phyloP scores from a whole-genome alignment of 2,888 invertebrate species.

The Lamellibrachia columna region DNA sequence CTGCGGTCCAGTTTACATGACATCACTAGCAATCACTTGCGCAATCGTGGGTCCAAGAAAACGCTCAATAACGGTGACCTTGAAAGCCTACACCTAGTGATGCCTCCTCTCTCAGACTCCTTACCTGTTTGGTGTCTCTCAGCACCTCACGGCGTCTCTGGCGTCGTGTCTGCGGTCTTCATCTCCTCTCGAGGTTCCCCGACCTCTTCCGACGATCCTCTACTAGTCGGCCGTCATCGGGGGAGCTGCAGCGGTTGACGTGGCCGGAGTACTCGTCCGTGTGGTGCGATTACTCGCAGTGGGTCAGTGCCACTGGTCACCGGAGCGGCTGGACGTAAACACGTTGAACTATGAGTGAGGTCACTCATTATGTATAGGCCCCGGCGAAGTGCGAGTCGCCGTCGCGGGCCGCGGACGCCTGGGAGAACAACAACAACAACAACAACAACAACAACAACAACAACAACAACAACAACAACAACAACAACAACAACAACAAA shows the following conservation, averaged over 20 bases:
- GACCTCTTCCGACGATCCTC: neutral
- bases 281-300: neutral
- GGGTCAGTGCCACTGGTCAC: constrained; percentile 16
- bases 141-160: neutral
- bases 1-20: neutral
- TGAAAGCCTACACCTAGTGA: neutral
- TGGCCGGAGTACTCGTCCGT: neutral
- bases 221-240: neutral
- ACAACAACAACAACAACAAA: neutral
- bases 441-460: neutral
- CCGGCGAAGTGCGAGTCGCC: constrained; percentile 2
- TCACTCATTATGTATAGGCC: constrained; percentile 16
- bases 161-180: neutral
- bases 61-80: neutral
- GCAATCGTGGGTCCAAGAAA: neutral
- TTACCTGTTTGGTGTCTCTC: neutral
- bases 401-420: neutral
- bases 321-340: constrained; percentile 7
- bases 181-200: neutral
- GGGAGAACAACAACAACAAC: neutral
- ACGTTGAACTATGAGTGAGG: constrained; percentile 6
- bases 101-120: neutral
- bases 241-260: neutral
- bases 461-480: neutral
- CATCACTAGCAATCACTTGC: neutral